phyloP scores from a whole-genome alignment of 2,888 invertebrate genomes.

The Synanthedon myopaeformis region DNA sequence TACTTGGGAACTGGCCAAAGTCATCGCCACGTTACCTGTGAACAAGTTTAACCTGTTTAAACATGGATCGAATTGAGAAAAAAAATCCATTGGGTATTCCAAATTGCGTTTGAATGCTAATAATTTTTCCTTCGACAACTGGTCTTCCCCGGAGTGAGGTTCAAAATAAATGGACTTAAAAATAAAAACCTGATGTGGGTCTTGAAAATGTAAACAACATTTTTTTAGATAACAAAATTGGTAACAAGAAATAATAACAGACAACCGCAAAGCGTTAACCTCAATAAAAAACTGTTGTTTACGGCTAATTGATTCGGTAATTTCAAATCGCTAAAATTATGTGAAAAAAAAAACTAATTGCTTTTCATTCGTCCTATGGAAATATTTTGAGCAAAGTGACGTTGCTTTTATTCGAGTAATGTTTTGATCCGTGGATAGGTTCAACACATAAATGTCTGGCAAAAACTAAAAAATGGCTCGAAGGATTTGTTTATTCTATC shows the following conservation, averaged over 20 bases:
- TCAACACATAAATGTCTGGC: too few species aligned
- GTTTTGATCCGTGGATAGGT: too few species aligned
- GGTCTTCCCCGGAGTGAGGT: neutral
- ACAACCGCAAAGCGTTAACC: neutral
- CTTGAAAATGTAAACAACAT: too few species aligned
- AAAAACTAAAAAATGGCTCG: too few species aligned
- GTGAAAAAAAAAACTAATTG: too few species aligned
- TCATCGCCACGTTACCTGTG: constrained; percentile 30
- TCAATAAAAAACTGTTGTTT: neutral
- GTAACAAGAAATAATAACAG: neutral
- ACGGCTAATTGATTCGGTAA: too few species aligned
- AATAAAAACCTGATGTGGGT: too few species aligned
- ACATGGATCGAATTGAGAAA: neutral
- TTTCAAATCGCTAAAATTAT: too few species aligned
- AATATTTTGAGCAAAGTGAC: too few species aligned
- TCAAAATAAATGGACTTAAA: neutral
- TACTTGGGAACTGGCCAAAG: constrained; percentile 15
- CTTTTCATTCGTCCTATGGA: too few species aligned
- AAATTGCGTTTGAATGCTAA: neutral
- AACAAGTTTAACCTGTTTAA: neutral
- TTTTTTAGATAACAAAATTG: neutral
- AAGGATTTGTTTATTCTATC: too few species aligned
- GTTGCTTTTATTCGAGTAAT: too few species aligned
- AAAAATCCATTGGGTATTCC: neutral
- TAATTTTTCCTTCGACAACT: neutral